Percentiles rank a stretch among this genome's conserved stretches.
Conservation (phyloP, 2,797 vertebrate species). For the Sebastes miniatus region DNA sequence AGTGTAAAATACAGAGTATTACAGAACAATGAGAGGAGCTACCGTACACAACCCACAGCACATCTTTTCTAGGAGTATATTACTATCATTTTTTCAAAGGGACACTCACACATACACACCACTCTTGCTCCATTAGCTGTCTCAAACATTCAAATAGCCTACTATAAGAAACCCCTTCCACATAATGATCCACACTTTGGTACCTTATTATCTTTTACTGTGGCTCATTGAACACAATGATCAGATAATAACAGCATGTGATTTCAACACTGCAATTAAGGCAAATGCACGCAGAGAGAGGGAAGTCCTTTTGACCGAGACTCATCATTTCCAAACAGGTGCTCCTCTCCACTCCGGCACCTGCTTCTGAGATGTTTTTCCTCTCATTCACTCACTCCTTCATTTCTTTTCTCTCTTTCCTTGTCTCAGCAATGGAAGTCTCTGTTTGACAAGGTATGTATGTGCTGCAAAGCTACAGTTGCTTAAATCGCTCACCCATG, state of each 20-base stretch:
- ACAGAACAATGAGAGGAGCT: background rate
- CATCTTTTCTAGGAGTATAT: background rate
- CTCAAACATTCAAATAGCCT: background rate
- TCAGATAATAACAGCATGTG: constrained; percentile 41
- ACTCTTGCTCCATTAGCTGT: background rate
- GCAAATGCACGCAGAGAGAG: background rate
- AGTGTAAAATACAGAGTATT: background rate
- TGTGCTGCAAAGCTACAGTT: constrained; percentile 59
- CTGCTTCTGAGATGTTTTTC: constrained; percentile 20
- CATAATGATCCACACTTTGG: constrained; percentile 31
- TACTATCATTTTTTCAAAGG: background rate
- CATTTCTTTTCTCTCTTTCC: constrained; percentile 30
- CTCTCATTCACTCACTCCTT: constrained; percentile 36
- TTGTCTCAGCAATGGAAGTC: constrained; percentile 93
- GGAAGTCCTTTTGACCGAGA: background rate
- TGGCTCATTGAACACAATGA: constrained; percentile 46
- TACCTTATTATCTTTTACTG: constrained; percentile 43
- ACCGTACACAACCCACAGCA: background rate
- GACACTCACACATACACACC: background rate
- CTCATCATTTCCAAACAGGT: constrained; percentile 52
- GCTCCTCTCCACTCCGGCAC: constrained; percentile 13
- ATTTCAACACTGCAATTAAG: constrained; percentile 25
- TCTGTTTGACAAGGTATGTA: constrained; percentile 98
- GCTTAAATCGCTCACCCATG: background rate
- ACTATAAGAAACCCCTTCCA: background rate